Percentiles rank a stretch among this genome's conserved stretches.
These are phyloP conservation scores for Meda fulgida DNA, from an alignment of 2,797 vertebrate genomes.

Conservation along the genomic window DNA sequence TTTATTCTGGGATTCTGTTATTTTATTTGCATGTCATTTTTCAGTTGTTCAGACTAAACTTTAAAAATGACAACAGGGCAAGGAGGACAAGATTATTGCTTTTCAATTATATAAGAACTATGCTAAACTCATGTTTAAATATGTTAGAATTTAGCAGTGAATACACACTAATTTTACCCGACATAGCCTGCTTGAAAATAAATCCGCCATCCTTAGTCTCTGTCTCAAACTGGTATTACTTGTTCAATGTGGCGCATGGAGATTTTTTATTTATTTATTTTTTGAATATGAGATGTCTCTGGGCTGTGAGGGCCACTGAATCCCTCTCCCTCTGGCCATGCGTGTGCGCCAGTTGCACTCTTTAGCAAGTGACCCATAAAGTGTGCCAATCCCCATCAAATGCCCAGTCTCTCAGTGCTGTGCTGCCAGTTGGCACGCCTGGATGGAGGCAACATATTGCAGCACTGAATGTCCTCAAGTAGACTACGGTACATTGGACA, in stretches of 20 bases:
- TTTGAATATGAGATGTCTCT: slow-evolving; percentile 27
- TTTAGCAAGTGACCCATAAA: slow-evolving; percentile 56
- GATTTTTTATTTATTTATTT: not conserved
- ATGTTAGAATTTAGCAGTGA: not conserved
- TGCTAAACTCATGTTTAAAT: slow-evolving; percentile 13
- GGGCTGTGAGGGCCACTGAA: slow-evolving; percentile 26
- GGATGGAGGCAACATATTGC: slow-evolving; percentile 57
- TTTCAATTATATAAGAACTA: not conserved
- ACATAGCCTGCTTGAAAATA: slow-evolving; percentile 23
- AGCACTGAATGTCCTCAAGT: slow-evolving; percentile 59
- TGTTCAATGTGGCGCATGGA: slow-evolving; percentile 4
- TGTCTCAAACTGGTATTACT: slow-evolving; percentile 15
- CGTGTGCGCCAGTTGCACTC: slow-evolving; percentile 51
- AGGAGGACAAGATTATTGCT: not conserved
- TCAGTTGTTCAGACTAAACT: not conserved
- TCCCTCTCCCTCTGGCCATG: slow-evolving; percentile 34
- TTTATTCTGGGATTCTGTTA: not conserved
- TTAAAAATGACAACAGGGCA: not conserved
- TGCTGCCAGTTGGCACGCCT: slow-evolving; percentile 60
- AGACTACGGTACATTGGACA: slow-evolving; percentile 55
- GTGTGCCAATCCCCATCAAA: slow-evolving; percentile 42
- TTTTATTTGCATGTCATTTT: not conserved
- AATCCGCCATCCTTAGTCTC: slow-evolving; percentile 8
- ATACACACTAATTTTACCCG: slow-evolving; percentile 10
- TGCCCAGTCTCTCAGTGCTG: slow-evolving; percentile 43